phyloP scores from a whole-genome alignment of 2,113 vertebrate genomes.

The Actenoides hombroni region DNA sequence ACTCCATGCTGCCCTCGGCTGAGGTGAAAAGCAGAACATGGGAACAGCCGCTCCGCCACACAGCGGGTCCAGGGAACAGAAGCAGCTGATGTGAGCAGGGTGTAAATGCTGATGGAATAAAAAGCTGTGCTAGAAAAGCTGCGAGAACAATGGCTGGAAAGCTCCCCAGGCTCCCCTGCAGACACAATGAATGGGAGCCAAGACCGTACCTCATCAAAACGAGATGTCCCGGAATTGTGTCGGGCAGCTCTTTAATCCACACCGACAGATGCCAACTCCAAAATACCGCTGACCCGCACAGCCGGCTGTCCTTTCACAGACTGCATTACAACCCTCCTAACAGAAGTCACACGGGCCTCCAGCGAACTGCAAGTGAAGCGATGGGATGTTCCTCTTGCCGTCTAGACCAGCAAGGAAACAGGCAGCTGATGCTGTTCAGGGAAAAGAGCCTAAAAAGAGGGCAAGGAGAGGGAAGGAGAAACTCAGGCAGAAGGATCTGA shows the following conservation, averaged over 20 bases:
- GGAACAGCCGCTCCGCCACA: fast-evolving
- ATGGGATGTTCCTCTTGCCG: fast-evolving
- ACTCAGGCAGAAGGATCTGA: background rate
- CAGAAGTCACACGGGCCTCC: background rate
- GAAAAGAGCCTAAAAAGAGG: background rate
- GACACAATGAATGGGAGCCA: background rate
- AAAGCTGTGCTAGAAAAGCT: background rate
- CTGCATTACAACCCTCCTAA: no score
- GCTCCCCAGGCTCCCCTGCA: background rate
- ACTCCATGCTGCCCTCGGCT: background rate
- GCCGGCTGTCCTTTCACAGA: background rate
- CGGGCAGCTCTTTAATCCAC: background rate
- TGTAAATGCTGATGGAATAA: background rate
- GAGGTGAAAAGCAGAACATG: background rate
- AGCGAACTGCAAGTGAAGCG: fast-evolving
- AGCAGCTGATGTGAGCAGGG: background rate
- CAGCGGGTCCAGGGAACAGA: background rate
- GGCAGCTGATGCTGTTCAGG: background rate
- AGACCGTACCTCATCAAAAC: background rate
- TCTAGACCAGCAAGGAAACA: background rate
- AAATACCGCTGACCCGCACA: background rate
- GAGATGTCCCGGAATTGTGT: background rate
- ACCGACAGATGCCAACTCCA: background rate
- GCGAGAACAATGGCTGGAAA: conserved; percentile 28
- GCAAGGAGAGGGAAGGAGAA: background rate